Evolutionary conservation across 2,888 invertebrate species (phyloP), one percentile per base, ranked within the genome.

Genomic region (Spilosoma lubricipeda): DNA sequence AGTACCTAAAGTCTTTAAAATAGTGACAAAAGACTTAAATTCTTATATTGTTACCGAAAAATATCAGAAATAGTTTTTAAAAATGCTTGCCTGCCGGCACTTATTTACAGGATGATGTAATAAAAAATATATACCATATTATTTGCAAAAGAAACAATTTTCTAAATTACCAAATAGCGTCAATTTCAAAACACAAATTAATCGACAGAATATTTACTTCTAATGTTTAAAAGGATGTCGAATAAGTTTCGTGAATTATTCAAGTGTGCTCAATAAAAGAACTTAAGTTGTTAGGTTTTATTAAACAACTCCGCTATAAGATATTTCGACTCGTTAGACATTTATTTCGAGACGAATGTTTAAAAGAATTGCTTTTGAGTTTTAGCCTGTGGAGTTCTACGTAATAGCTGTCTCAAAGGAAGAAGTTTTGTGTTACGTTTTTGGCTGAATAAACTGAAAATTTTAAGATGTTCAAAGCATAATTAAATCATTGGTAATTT

Each of bases 221-320:
- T 45, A 67, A 67, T 20, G 48, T 67, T 48, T 20, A 72, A 59
- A 33, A 33, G 33, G 70, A 75, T 75, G 64, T 63, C 39, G 39
- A 67, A 59, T 64, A 68, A 73, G 68, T 69, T 67, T 70, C 59
- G 39, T 7, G 30, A 74, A 39, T 56, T 39, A 68, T 71, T 52
- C 52, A n/a, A 66, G n/a, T 59, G 45, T 71, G 70, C 65, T 45
- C 36, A 59, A 20, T 68, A 70, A 75, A 72, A 76, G 59, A 64
- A 59, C 70, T 78, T 70, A 72, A 76, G 71, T 66, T 72, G 36
- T 56, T 63, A 64, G 39, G 33, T 69, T 76, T 69, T 75, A 82
- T 71, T 73, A 65, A 70, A 52, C 23, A 23, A n/a, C 52, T 23
- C 59, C 67, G 73, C 63, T n/a, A 0, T 4, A 45, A 8, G 18